Percentiles rank a stretch among this genome's conserved stretches.
Conservation (phyloP, 2,113 vertebrate genomes). For the Excalfactoria chinensis region DNA sequence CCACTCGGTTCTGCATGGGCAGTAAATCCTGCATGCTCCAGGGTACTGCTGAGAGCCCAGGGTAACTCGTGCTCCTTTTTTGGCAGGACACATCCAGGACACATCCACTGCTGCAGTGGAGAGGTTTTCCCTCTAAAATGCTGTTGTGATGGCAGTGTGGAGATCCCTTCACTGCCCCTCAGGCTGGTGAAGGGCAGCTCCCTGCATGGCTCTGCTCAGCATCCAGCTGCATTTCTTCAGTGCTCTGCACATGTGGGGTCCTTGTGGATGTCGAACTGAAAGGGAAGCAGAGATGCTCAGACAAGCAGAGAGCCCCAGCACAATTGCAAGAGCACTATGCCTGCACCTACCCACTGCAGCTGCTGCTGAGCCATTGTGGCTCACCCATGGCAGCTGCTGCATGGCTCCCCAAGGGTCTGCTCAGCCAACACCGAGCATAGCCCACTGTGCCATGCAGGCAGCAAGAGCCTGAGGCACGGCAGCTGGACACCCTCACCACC, state of each 20-base stretch:
- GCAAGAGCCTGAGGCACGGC: not conserved
- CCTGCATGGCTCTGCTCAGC: not conserved
- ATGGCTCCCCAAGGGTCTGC: not conserved
- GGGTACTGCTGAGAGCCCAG: not conserved
- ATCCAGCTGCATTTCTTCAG: rapidly evolving
- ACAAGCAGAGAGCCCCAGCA: not conserved
- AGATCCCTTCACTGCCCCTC: not conserved
- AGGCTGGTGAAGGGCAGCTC: not conserved
- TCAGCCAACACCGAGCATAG: rapidly evolving
- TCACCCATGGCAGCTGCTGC: not conserved
- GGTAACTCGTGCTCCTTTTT: not conserved
- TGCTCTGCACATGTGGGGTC: not conserved
- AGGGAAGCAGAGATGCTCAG: not conserved
- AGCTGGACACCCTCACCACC: not conserved
- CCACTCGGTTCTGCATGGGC: not conserved
- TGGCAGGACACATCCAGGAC: not conserved
- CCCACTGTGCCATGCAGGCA: not conserved
- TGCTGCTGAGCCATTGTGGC: not conserved
- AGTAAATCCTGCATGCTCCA: rapidly evolving
- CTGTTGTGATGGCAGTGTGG: not conserved
- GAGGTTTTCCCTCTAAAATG: not conserved
- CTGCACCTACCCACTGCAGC: not conserved
- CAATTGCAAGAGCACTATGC: not conserved
- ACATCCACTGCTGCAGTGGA: not conserved
- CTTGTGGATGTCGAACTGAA: not conserved